A percentile compares a stretch with the other conserved stretches of the same genome.
These are phyloP conservation scores for Labeo catla DNA, from an alignment of 2,113 vertebrate genomes.

Conservation along the genomic window DNA sequence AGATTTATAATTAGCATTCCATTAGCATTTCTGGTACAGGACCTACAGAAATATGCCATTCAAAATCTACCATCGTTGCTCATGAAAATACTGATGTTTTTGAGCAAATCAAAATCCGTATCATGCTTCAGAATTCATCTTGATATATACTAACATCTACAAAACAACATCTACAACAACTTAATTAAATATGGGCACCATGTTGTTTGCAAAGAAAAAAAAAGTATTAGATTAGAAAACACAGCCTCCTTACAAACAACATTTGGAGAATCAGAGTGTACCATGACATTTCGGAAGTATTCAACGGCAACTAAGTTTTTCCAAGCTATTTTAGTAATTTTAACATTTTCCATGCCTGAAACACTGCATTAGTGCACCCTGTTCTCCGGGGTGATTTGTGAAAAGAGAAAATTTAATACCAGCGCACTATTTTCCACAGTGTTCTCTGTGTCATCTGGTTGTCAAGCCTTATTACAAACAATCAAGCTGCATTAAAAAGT, in stretches of 20 bases:
- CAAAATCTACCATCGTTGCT: not conserved
- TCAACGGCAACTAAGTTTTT: not conserved
- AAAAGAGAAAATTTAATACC: not conserved
- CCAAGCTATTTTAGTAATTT: not conserved
- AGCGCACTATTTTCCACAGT: not conserved
- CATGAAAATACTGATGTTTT: not conserved
- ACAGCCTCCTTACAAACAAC: not conserved
- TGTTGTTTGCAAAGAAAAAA: not conserved
- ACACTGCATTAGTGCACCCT: not conserved
- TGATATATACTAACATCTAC: no score
- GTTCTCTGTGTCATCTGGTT: not conserved
- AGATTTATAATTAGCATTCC: not conserved
- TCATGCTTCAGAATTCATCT: not conserved
- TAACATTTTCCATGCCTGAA: not conserved
- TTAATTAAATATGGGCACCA: not conserved
- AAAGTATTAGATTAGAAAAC: not conserved
- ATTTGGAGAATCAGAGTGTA: not conserved
- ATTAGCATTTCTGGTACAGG: not conserved
- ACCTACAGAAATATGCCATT: not conserved
- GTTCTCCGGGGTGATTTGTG: not conserved
- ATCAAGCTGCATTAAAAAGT: slow-evolving; percentile 14
- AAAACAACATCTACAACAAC: not conserved
- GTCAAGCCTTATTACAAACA: slow-evolving; percentile 1
- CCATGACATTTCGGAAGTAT: not conserved
- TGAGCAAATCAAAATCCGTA: not conserved